Percentiles rank a stretch among this genome's conserved stretches.
phyloP scores from a whole-genome alignment of 2,888 invertebrate species.

The Cryptophagus acutangulus region DNA sequence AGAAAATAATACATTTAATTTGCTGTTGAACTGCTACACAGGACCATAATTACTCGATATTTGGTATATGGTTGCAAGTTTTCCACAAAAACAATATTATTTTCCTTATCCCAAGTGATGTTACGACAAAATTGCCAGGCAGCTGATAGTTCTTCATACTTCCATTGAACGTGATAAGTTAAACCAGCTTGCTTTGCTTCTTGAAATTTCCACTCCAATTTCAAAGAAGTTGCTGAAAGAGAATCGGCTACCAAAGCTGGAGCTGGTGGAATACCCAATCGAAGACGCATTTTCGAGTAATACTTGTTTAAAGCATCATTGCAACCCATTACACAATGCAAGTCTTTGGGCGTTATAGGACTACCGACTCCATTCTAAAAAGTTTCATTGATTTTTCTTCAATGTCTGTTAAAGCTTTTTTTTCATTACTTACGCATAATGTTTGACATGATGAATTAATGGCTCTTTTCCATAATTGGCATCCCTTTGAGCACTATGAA shows the following conservation, averaged over 20 bases:
- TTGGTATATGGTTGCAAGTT: slow-evolving; percentile 82
- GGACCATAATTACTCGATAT: slow-evolving; percentile 65
- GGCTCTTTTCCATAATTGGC: slow-evolving; percentile 72
- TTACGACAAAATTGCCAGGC: slow-evolving; percentile 81
- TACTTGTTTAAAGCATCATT: slow-evolving; percentile 74
- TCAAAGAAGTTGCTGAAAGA: slow-evolving; percentile 70
- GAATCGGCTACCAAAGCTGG: slow-evolving; percentile 76
- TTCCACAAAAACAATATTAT: slow-evolving; percentile 63
- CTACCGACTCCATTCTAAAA: slow-evolving; percentile 67
- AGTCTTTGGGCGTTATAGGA: slow-evolving; percentile 61
- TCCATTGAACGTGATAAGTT: slow-evolving; percentile 69
- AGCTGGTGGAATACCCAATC: slow-evolving; percentile 65
- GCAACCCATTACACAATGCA: slow-evolving; percentile 79
- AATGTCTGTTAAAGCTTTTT: neutral
- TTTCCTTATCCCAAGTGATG: slow-evolving; percentile 58
- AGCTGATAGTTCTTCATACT: slow-evolving; percentile 63
- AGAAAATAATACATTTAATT: slow-evolving; percentile 4
- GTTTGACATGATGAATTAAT: slow-evolving; percentile 71
- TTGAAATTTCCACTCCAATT: slow-evolving; percentile 68
- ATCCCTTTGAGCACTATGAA: slow-evolving; percentile 76
- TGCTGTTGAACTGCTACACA: slow-evolving; percentile 4
- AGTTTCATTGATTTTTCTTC: slow-evolving; percentile 1
- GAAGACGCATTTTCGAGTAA: slow-evolving; percentile 61
- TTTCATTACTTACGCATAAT: slow-evolving; percentile 70
- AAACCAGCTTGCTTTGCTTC: slow-evolving; percentile 54